Base-by-base conservation (phyloP, 2,888 invertebrate species). In the Chrysodeixis includens region DNA sequence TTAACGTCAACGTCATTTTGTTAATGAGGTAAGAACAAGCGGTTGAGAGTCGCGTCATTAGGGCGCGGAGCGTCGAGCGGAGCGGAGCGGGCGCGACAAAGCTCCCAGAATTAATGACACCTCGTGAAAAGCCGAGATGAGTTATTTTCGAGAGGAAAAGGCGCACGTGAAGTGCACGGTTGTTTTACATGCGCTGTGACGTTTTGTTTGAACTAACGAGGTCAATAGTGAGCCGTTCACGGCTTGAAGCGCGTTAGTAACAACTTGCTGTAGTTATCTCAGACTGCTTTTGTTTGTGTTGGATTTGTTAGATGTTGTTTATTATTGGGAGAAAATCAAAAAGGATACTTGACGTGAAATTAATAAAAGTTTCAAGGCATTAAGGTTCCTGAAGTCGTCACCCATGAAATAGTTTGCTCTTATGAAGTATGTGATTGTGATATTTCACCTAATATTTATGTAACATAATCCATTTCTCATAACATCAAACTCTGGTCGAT, bases 101-200 rank as follows among this genome's bases (percentile, higher is more conserved):
- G 90, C 88, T 83, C 76, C 77, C 84, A 83, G 90, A 91, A 93
- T 93, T 94, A 94, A 93, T 94, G 93, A 93, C 92, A 93, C 92
- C 93, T 91, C 90, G 88, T 91, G 92, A 92, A 92, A 92, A 90
- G 91, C 86, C 90, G 93, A 90, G 94, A 94, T 94, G 94, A 94
- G 94, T 93, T 94, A 93, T 93, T 93, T 94, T 93, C 89, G 92
- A 94, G 94, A 92, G 93, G 91, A 95, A 94, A 94, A 94, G 93
- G 94, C 93, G 88, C 90, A 90, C 93, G 92, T 88, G 87, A 88
- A 93, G 92, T 92, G 90, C 84, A 86, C 88, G 92, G 88, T 93
- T 94, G 93, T 94, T 93, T 91, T 91, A 92, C 91, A 91, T 85
- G 85, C 84, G 83, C 83, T 84, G 80, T 82, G 78, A 70, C 84